Conservation (phyloP, 1,140 invertebrate genomes). For the Trypoxylus dichotomus region DNA sequence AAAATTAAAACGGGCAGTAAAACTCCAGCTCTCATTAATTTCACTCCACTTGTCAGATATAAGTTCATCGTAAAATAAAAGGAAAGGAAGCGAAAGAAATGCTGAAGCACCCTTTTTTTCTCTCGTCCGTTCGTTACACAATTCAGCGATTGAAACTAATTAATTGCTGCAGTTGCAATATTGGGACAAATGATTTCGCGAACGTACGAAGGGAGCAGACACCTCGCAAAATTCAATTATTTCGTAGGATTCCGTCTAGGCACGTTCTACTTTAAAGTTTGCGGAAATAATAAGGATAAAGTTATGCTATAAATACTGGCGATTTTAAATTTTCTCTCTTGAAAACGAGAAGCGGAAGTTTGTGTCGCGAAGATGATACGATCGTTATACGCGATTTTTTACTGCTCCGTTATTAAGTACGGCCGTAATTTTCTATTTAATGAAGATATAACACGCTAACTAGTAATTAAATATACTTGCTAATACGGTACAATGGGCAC, state of each 20-base stretch:
- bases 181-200: background rate
- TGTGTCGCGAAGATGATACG: background rate
- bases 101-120: background rate
- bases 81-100: background rate
- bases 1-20: background rate
- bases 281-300: background rate
- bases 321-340: background rate
- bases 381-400: background rate
- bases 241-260: background rate
- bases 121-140: background rate
- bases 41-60: background rate
- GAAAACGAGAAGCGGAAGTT: background rate
- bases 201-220: background rate
- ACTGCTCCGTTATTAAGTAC: background rate
- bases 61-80: background rate
- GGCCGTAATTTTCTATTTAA: background rate
- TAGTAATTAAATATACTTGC: background rate
- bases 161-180: background rate
- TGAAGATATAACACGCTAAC: background rate
- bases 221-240: background rate
- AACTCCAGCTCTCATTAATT: background rate
- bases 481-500: no score
- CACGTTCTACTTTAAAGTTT: background rate
- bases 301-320: background rate
- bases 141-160: background rate